Evolutionary conservation across 2,797 vertebrate genomes (phyloP).

Genomic region (Heliangelus exortis): DNA sequence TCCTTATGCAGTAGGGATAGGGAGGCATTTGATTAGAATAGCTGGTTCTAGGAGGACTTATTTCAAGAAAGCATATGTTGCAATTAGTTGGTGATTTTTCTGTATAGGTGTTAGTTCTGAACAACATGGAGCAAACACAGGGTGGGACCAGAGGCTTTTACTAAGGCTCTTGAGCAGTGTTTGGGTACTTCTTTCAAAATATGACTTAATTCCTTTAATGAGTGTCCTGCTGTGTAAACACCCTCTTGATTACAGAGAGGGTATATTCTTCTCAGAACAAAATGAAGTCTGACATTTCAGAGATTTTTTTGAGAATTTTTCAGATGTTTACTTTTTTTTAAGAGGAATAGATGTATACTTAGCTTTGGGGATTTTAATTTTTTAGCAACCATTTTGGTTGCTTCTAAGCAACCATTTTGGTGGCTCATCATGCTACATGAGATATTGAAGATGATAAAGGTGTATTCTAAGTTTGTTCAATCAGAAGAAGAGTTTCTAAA

Average conservation of each 20-base stretch:
- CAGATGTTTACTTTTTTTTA: not conserved
- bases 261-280: not conserved
- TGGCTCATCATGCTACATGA: not conserved
- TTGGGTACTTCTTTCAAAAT: not conserved
- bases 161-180: not conserved
- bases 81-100: not conserved
- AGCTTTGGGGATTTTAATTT: rapidly evolving
- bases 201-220: not conserved
- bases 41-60: not conserved
- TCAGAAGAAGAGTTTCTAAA: not conserved
- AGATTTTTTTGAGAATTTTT: not conserved
- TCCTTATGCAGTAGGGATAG: not conserved
- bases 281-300: not conserved
- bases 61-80: not conserved
- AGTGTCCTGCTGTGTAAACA: not conserved
- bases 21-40: not conserved
- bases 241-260: not conserved
- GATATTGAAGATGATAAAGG: not conserved
- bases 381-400: no score
- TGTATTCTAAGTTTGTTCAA: not conserved
- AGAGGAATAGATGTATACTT: not conserved
- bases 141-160: not conserved
- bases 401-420: not conserved
- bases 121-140: not conserved
- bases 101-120: not conserved